These are phyloP conservation scores for Tipula lateralis DNA, from an alignment of 2,888 invertebrate species.

Conservation along the genomic window DNA sequence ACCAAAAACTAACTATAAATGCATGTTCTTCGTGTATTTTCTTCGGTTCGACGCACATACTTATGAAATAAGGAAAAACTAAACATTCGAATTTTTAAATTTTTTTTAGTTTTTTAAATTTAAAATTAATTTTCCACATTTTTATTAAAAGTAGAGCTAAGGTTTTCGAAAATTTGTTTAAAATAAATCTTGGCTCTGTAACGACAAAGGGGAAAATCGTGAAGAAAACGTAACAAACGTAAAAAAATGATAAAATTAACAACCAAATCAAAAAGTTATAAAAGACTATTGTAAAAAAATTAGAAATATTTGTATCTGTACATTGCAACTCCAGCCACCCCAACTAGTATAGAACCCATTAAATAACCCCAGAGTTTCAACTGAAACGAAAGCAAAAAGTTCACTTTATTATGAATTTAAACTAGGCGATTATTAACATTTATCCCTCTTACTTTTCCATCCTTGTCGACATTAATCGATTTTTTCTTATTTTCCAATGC, in stretches of 20 bases:
- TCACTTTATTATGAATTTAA: neutral
- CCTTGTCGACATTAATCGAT: conserved; percentile 38
- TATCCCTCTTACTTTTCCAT: conserved; percentile 36
- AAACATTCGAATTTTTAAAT: neutral
- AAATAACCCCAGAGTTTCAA: conserved; percentile 47
- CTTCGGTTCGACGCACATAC: neutral
- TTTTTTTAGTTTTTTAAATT: no score
- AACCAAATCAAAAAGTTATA: neutral
- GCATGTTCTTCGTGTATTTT: neutral
- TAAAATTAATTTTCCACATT: neutral
- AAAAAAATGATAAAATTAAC: neutral
- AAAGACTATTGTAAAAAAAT: conserved; percentile 26
- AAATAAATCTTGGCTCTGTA: neutral
- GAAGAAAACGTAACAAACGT: neutral
- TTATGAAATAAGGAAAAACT: neutral
- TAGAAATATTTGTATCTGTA: conserved; percentile 62
- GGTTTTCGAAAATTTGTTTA: neutral
- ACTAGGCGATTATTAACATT: neutral
- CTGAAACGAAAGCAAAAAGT: conserved; percentile 38
- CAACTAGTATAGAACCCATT: conserved; percentile 65
- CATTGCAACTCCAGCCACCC: conserved; percentile 66
- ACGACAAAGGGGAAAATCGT: neutral
- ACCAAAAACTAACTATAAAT: conserved; percentile 6
- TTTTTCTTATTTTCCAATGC: conserved; percentile 46
- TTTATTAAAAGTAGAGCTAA: neutral